Evolutionary conservation across 2,797 vertebrate genomes (phyloP).

Genomic region (Tragopan temminckii): DNA sequence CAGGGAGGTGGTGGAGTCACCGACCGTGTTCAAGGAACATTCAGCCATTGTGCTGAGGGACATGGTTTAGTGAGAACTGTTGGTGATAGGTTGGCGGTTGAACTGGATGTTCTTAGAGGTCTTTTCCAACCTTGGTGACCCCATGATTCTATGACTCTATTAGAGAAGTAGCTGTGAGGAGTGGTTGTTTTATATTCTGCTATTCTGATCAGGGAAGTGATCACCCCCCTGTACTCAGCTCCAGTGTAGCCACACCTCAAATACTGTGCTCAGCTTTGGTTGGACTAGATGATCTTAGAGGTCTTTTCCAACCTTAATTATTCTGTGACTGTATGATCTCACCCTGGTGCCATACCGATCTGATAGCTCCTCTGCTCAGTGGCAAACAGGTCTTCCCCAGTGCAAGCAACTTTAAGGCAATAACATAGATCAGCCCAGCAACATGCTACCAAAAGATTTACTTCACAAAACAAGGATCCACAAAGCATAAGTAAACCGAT

Average conservation of each 20-base stretch:
- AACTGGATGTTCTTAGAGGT: background rate
- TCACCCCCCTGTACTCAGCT: no score
- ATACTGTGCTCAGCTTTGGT: no score
- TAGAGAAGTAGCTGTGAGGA: no score
- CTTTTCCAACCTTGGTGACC: background rate
- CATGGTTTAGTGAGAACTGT: background rate
- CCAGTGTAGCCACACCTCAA: no score
- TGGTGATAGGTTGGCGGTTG: background rate
- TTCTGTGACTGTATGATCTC: background rate
- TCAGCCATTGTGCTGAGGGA: background rate
- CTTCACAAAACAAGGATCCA: background rate
- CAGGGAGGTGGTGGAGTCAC: background rate
- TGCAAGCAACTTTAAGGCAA: background rate
- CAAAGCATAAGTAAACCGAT: no score
- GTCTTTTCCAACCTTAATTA: no score
- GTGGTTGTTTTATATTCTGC: no score
- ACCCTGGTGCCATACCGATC: background rate
- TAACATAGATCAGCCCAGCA: background rate
- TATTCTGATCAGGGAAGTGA: no score
- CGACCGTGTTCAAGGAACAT: background rate
- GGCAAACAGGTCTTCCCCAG: background rate
- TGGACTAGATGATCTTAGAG: no score
- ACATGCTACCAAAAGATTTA: background rate
- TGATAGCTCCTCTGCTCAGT: background rate
- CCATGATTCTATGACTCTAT: background rate